Base-by-base conservation (phyloP, 2,888 invertebrate genomes). In the Sesamia inferens region DNA sequence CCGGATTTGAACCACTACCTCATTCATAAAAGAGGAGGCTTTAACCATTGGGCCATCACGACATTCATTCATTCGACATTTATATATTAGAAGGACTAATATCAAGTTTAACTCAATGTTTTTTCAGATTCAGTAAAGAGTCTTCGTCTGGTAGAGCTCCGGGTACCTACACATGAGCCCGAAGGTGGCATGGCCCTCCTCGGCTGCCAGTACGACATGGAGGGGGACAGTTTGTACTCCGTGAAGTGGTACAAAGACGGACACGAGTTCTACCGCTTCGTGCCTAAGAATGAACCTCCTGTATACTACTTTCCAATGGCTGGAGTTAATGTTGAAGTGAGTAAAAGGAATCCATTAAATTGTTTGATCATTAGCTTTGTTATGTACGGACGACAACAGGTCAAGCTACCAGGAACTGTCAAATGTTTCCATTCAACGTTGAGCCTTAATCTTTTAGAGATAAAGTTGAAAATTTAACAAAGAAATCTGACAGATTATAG, bases 241-340 rank as follows among this genome's bases (percentile, higher is more conserved):
- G 98, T 98, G 83, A 98, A 98, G 94, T 98, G 98, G 98, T 98
- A 98, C 96, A 98, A 98, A 90, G 98, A 98, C 89, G 97, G 97
- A 68, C 97, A 97, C 89, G 98, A 98, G 94, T 98, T 98, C 96
- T 98, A 97, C 94, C 97, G 98, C 87, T 98, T 97, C 92, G 97
- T 98, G 81, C 98, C 98, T 19, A 97, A 97, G 82, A 98, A 98
- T 91, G 96, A 95, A 89, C 98, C 98, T 0, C 97, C 97, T 10
- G 97, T 97, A n/a, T 97, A 97, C 91, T 96, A 97, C 81, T 98
- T 98, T 92, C 94, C 96, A 57, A 94, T 97, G 74, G 97, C 97
- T 31, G 98, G 98, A 80, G 97, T 99, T 77, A 97, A 97, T 87
- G 98, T 98, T 79, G 98, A 98, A 93, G 98, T 98, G 95, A 98